These are phyloP conservation scores for Thera obeliscata DNA, from an alignment of 2,888 invertebrate species.

Conservation along the genomic window DNA sequence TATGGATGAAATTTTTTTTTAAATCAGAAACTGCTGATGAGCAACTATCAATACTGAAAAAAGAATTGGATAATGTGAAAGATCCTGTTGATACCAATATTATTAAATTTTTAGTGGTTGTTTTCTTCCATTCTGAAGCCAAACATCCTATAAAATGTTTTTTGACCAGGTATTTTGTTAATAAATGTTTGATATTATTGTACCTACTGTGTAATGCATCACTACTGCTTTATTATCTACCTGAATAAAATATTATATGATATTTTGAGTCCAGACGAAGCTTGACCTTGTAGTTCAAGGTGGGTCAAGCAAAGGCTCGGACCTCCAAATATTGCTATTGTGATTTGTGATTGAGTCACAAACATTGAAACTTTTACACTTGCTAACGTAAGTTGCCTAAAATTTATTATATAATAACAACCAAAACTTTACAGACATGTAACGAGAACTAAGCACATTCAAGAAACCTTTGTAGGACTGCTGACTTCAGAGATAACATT, in stretches of 20 bases:
- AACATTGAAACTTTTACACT: too few relatives aligned
- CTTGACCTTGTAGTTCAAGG: too few relatives aligned
- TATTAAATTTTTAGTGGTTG: slow-evolving; percentile 57
- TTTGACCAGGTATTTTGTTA: slow-evolving; percentile 58
- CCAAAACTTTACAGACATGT: slow-evolving; percentile 57
- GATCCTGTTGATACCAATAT: slow-evolving; percentile 36
- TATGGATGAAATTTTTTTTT: slow-evolving; percentile 48
- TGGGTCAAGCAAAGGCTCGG: too few relatives aligned
- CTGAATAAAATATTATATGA: too few relatives aligned
- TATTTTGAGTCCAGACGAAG: too few relatives aligned
- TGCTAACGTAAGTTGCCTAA: too few relatives aligned
- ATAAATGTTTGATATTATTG: not conserved
- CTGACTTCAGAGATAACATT: slow-evolving; percentile 51
- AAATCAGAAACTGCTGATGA: slow-evolving; percentile 56
- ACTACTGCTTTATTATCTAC: too few relatives aligned
- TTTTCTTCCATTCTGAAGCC: slow-evolving; percentile 63
- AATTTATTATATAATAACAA: not conserved
- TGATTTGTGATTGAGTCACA: too few relatives aligned
- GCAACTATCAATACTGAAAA: slow-evolving; percentile 61
- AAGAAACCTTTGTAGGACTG: slow-evolving; percentile 53
- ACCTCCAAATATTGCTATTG: too few relatives aligned
- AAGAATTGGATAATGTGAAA: slow-evolving; percentile 45
- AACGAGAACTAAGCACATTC: slow-evolving; percentile 55
- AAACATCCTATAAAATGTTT: slow-evolving; percentile 76
- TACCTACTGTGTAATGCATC: too few relatives aligned